These are phyloP conservation scores for Petrolisthes cinctipes DNA, from an alignment of 2,888 invertebrate genomes.

Conservation along the genomic window DNA sequence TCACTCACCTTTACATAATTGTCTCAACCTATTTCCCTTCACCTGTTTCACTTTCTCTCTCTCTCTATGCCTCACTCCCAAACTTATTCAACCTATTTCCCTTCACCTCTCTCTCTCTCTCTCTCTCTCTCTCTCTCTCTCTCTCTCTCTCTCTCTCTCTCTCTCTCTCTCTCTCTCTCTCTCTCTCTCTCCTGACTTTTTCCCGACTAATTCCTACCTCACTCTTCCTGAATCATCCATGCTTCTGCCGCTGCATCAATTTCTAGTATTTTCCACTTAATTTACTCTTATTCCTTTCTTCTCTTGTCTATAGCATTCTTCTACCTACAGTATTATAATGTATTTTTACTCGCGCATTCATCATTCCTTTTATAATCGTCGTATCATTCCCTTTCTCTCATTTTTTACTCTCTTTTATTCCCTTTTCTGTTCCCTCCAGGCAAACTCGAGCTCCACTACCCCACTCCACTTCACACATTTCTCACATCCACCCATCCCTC, in stretches of 20 bases:
- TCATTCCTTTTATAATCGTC: too few relatives aligned
- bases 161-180: constrained; percentile 1
- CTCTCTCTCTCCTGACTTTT: neutral
- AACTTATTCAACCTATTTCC: neutral
- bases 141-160: constrained; percentile 1
- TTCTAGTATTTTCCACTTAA: too few relatives aligned
- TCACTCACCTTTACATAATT: too few relatives aligned
- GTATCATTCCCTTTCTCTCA: neutral
- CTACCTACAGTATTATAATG: too few relatives aligned
- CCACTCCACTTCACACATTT: neutral
- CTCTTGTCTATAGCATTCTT: too few relatives aligned
- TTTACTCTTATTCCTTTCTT: too few relatives aligned
- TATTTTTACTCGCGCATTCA: too few relatives aligned
- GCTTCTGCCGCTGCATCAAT: too few relatives aligned
- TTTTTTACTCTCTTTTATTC: neutral
- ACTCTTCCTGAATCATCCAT: too few relatives aligned
- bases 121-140: neutral
- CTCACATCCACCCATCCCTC: neutral
- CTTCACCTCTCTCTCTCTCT: neutral
- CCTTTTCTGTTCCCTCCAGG: neutral
- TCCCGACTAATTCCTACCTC: too few relatives aligned
- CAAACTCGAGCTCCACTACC: neutral
- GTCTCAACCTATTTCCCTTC: neutral
- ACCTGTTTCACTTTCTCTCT: neutral
- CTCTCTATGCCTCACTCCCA: neutral